Evolutionary conservation across 1,140 invertebrate genomes (phyloP).

Genomic region (Plutomurus gul): DNA sequence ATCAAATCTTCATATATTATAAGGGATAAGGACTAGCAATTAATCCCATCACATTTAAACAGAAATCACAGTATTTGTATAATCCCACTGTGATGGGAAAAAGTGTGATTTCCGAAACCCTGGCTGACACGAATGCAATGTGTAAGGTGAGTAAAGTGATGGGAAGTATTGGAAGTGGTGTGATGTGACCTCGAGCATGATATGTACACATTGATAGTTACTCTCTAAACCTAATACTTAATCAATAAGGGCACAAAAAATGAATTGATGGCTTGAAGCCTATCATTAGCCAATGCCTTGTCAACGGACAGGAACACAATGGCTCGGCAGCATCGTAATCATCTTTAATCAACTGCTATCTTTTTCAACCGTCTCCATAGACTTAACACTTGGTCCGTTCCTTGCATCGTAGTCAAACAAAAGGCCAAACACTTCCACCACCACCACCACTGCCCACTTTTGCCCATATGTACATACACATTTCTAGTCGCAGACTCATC

Average conservation of each 20-base stretch:
- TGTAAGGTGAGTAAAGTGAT: not conserved
- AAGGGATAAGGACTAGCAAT: no score
- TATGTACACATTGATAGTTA: not conserved
- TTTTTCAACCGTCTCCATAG: not conserved
- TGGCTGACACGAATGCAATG: not conserved
- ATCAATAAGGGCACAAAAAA: slow-evolving; percentile 26
- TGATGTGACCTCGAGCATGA: slow-evolving; percentile 17
- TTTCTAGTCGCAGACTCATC: no score
- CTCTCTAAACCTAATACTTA: slow-evolving; percentile 6
- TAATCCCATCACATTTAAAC: no score
- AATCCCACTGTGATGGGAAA: no score
- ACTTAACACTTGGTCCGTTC: not conserved
- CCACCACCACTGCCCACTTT: no score
- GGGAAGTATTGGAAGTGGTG: not conserved
- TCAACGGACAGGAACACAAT: slow-evolving; percentile 12
- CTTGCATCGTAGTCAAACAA: no score
- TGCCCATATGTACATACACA: no score
- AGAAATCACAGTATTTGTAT: no score
- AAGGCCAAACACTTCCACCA: no score
- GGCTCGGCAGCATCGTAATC: slow-evolving; percentile 9
- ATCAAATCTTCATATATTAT: no score
- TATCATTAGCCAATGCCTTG: slow-evolving; percentile 37
- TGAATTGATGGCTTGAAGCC: slow-evolving; percentile 36
- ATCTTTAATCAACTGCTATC: slow-evolving; percentile 14
- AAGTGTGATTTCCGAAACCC: no score